Conservation (phyloP, 2,797 vertebrate genomes). For the Anguilla marmorata region DNA sequence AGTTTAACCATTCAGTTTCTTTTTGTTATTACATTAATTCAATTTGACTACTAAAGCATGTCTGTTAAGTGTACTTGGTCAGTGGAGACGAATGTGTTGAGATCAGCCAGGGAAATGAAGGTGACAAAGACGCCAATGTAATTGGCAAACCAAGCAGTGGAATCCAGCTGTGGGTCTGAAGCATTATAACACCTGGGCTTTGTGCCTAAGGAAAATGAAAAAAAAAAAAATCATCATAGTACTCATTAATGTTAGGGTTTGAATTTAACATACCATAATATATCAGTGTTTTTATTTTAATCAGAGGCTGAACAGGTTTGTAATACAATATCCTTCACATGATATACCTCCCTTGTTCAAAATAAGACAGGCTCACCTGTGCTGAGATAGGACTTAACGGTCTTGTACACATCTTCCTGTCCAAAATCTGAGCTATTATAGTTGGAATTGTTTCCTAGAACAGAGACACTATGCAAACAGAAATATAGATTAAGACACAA, state of each 20-base stretch:
- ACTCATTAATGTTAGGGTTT: too few relatives aligned
- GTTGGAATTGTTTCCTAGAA: slow-evolving; percentile 56
- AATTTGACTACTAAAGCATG: background rate
- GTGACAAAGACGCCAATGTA: slow-evolving; percentile 67
- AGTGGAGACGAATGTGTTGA: slow-evolving; percentile 53
- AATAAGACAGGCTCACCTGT: slow-evolving; percentile 54
- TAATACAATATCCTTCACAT: too few relatives aligned
- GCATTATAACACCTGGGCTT: slow-evolving; percentile 65
- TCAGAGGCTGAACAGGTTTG: too few relatives aligned
- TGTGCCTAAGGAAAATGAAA: slow-evolving; percentile 45
- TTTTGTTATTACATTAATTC: slow-evolving; percentile 44
- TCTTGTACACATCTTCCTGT: slow-evolving; percentile 55
- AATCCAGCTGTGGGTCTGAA: slow-evolving; percentile 61
- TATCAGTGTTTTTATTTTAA: too few relatives aligned
- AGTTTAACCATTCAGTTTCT: background rate
- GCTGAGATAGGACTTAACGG: slow-evolving; percentile 63
- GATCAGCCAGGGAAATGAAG: slow-evolving; percentile 61
- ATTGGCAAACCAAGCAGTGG: slow-evolving; percentile 73
- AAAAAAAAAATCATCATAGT: background rate
- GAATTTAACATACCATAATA: background rate
- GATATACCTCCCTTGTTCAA: background rate
- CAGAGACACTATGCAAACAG: slow-evolving; percentile 55
- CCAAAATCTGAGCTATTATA: slow-evolving; percentile 57
- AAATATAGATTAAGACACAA: background rate
- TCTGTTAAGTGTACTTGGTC: slow-evolving; percentile 47